Evolutionary conservation across 2,113 vertebrate species (phyloP), one percentile per base, ranked within the genome.

Genomic region (Lepus europaeus): DNA sequence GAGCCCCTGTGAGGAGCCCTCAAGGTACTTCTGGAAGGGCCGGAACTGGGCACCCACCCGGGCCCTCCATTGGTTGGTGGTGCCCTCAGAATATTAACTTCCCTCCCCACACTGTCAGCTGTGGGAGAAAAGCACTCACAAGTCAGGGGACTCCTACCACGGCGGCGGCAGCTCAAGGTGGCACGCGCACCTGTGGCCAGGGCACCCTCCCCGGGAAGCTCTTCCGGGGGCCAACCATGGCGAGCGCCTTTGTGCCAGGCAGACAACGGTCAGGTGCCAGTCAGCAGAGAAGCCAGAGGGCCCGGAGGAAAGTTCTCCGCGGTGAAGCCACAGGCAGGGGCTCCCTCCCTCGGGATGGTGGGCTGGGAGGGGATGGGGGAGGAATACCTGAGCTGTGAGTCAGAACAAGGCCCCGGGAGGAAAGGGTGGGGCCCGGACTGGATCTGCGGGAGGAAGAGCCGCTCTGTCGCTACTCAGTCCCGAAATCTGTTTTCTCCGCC

Each of bases 381-480:
- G 77, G 45, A 84, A 23, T 81, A 63, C 74, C 68, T 87, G 63
- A 87, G 39, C 72, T 2, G n/a, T 92, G 78, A 96, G 85, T 95
- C 94, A 90, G 77, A 73, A 8, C 29, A 82, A 23, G 29, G 9
- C 51, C 6, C 36, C 27, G 29, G 36, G 31, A 87, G 90, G 82
- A 93, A 96, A 90, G 94, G 90, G 93, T 82, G 82, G 63, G 64
- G 74, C 74, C 79, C 73, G 17, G 59, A 89, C 25, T 63, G 88
- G 77, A 74, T 72, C 87, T 39, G 6, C 7, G 70, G 90, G 95
- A 96, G 91, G 87, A 56, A 95, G 68, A 77, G 64, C 27, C 36
- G 36, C 22, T 22, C 12, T 79, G 91, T 80, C n/a, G 64, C n/a
- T 4, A 36, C 88, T n/a, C 12, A 51, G 59, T 79, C 14, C 49